Percentiles rank a stretch among this genome's conserved stretches.
Conservation (phyloP, 2,888 invertebrate species). For the Andrena dorsata region DNA sequence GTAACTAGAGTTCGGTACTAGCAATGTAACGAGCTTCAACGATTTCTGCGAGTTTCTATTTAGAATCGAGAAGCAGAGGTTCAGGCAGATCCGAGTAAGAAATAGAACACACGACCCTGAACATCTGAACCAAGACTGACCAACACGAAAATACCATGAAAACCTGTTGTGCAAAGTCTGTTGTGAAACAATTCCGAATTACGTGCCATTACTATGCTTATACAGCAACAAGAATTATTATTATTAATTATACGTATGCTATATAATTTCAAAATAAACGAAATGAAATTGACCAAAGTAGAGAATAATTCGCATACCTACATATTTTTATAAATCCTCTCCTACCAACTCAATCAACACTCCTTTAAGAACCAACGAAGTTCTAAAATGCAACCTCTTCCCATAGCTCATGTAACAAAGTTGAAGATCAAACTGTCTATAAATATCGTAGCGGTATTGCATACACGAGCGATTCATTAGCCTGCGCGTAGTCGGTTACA, state of each 20-base stretch:
- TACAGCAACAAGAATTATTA: too few relatives aligned
- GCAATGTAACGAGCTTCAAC: slow-evolving; percentile 45
- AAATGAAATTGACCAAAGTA: too few relatives aligned
- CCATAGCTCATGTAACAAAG: neutral
- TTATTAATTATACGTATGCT: too few relatives aligned
- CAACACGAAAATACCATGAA: neutral
- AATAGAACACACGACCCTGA: slow-evolving; percentile 59
- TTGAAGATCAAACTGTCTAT: neutral
- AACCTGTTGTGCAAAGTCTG: neutral
- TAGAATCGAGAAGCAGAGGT: slow-evolving; percentile 44
- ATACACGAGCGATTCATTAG: slow-evolving; percentile 8
- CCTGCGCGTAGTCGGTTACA: slow-evolving; percentile 15
- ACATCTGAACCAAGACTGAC: slow-evolving; percentile 15
- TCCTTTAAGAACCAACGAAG: neutral
- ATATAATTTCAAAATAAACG: too few relatives aligned
- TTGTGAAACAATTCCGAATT: neutral
- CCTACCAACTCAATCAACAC: too few relatives aligned
- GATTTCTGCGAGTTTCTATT: slow-evolving; percentile 62
- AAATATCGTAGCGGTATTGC: neutral
- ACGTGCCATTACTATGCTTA: neutral
- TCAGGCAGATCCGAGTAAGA: slow-evolving; percentile 44
- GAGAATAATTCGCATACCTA: too few relatives aligned
- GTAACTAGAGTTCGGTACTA: slow-evolving; percentile 30
- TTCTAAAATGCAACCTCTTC: neutral
- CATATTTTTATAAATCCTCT: too few relatives aligned